Evolutionary conservation across 2,113 vertebrate species (phyloP).

Genomic region (Aviceda subcristata): DNA sequence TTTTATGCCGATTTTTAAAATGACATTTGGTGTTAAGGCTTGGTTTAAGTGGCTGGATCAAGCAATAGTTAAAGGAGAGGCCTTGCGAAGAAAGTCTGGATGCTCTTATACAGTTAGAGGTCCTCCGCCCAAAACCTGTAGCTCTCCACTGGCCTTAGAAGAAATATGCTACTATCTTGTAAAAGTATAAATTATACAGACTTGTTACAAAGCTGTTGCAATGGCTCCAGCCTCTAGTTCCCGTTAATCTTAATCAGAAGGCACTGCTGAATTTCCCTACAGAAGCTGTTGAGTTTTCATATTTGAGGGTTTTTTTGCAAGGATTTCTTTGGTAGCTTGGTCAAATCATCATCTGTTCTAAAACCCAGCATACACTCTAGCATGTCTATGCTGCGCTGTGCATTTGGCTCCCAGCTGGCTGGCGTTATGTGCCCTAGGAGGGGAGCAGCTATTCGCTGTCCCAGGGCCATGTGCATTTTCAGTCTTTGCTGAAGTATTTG

Average conservation of each 20-base stretch:
- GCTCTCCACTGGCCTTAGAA: background rate
- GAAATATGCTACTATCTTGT: background rate
- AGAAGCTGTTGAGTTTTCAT: background rate
- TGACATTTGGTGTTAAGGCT: background rate
- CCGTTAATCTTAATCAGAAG: background rate
- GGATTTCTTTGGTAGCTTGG: background rate
- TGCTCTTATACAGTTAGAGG: background rate
- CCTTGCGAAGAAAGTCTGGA: background rate
- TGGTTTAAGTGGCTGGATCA: background rate
- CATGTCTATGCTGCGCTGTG: background rate
- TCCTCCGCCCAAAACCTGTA: background rate
- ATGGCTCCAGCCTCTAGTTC: background rate
- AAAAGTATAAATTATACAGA: background rate
- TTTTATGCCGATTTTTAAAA: background rate
- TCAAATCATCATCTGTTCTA: background rate
- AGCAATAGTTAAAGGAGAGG: background rate
- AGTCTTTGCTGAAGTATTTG: background rate
- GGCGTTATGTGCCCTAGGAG: background rate
- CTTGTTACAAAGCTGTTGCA: background rate
- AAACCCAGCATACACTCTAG: background rate
- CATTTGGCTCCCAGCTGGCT: background rate
- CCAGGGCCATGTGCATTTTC: background rate
- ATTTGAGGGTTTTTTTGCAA: background rate
- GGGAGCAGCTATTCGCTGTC: background rate
- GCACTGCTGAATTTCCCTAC: background rate